These are phyloP conservation scores for Therioaphis trifolii DNA, from an alignment of 2,888 invertebrate species.

Conservation along the genomic window DNA sequence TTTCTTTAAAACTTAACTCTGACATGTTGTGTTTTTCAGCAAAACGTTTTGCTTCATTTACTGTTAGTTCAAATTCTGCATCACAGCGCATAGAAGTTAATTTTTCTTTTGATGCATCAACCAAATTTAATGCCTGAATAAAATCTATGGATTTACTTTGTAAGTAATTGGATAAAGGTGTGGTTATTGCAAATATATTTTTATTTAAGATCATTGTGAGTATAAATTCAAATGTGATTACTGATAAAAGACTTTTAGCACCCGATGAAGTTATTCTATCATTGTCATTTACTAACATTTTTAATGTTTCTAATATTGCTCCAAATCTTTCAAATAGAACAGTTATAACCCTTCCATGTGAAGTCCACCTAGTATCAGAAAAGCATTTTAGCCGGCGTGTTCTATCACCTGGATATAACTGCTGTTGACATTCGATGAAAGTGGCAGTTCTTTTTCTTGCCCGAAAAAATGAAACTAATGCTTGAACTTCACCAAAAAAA, in stretches of 20 bases:
- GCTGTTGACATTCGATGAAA: background rate
- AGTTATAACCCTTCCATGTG: background rate
- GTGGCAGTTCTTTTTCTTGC: background rate
- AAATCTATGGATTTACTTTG: constrained; percentile 4
- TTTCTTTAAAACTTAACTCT: constrained; percentile 9
- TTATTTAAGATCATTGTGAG: background rate
- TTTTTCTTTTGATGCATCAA: constrained; percentile 9
- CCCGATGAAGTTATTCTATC: constrained; percentile 10
- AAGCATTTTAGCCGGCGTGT: background rate
- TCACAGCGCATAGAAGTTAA: background rate
- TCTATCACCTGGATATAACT: background rate
- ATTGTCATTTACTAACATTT: background rate
- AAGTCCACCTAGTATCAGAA: constrained; percentile 6
- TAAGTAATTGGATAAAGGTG: constrained; percentile 21
- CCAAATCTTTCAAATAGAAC: constrained; percentile 7
- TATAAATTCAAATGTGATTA: constrained; percentile 18
- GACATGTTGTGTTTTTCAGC: background rate
- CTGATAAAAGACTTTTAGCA: constrained; percentile 20
- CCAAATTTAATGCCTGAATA: constrained; percentile 8
- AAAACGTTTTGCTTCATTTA: constrained; percentile 21
- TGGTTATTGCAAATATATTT: too few relatives aligned
- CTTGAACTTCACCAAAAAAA: constrained; percentile 11
- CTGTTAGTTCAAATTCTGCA: background rate
- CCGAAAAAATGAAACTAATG: constrained; percentile 6
- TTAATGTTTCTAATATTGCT: constrained; percentile 11